Evolutionary conservation across 1,140 invertebrate species (phyloP), one percentile per base, ranked within the genome.

Genomic region (Apis florea): DNA sequence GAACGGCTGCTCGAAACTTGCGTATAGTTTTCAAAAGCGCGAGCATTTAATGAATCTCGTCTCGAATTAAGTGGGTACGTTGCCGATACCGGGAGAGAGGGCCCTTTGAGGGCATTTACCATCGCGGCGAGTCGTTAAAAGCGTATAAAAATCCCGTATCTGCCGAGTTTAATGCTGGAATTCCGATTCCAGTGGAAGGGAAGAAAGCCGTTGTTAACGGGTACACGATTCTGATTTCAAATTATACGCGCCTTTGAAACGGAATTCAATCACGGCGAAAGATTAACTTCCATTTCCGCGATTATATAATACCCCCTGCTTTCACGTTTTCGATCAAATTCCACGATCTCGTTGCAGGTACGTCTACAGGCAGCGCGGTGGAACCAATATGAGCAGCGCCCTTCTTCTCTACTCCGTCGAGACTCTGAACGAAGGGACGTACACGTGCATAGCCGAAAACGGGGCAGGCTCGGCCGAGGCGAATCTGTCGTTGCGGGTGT

Each of bases 401-500:
- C 83, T 93, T 13, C 86, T 90, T 13, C 84, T 93, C 13, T 90
- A 91, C 69, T 85, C 90, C 0, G 86, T 88, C 2, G 90, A 93
- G n/a, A 61, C 83, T 5, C 19, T 83, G 24, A 90, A 93, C 58
- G 97, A 97, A 85, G 97, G 97, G 6, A 97, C 96, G 8, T 98
- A 97, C 89, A 95, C 96, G 1, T 98, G 97, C 89, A 93, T 96
- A 2, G 97, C 97, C 0, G 96, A 97, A 87, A 98, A 98, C 89
- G 95, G 96, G 10, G 97, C 97, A 0, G 97, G 97, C 21, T 95
- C 94, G 72, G 94, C 95, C 0, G 95, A 95, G 76, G 95, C 96
- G 4, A 98, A 98, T 89, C 97, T 97, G 77, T 97, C 97, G 0
- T 94, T 98, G 49, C 94, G 95, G 78, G 89, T 93, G 11, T 69